Conservation (phyloP, 2,113 vertebrate species). For the Thymallus thymallus region DNA sequence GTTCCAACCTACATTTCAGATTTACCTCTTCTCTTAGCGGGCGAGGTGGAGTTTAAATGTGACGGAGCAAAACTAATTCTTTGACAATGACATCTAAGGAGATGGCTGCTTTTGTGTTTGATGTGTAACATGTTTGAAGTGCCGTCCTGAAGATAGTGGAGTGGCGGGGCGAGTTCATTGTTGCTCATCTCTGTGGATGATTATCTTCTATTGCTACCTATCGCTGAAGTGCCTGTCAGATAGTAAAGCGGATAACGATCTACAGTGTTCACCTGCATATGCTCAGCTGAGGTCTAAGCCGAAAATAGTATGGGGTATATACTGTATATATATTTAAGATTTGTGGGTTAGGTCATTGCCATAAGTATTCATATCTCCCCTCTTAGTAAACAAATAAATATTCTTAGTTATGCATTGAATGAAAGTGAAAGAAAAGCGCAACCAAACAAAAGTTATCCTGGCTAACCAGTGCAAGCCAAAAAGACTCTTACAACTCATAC, state of each 20-base stretch:
- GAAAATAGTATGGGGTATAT: slow-evolving; percentile 60
- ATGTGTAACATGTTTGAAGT: slow-evolving; percentile 75
- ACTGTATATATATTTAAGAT: not conserved
- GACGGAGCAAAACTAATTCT: slow-evolving; percentile 74
- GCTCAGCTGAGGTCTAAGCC: slow-evolving; percentile 43
- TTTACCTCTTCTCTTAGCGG: slow-evolving; percentile 42
- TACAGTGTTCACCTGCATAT: slow-evolving; percentile 67
- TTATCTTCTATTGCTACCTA: slow-evolving; percentile 68
- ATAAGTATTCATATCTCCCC: not conserved
- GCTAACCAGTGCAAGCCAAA: not conserved
- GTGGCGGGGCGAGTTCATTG: slow-evolving; percentile 73
- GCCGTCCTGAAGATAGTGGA: slow-evolving; percentile 71
- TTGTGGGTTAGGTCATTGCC: not conserved
- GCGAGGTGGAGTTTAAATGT: slow-evolving; percentile 71
- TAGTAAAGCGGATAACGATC: slow-evolving; percentile 74
- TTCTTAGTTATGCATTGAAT: not conserved
- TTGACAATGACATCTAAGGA: slow-evolving; percentile 78
- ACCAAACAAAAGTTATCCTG: not conserved
- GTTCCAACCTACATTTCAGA: slow-evolving; percentile 31
- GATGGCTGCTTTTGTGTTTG: slow-evolving; percentile 75
- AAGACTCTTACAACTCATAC: no score
- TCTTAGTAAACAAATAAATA: no score
- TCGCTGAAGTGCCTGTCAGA: slow-evolving; percentile 72
- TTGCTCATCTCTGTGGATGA: slow-evolving; percentile 70
- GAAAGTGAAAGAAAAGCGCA: not conserved